Evolutionary conservation across 2,113 vertebrate species (phyloP).

Genomic region (Psettodes erumei): DNA sequence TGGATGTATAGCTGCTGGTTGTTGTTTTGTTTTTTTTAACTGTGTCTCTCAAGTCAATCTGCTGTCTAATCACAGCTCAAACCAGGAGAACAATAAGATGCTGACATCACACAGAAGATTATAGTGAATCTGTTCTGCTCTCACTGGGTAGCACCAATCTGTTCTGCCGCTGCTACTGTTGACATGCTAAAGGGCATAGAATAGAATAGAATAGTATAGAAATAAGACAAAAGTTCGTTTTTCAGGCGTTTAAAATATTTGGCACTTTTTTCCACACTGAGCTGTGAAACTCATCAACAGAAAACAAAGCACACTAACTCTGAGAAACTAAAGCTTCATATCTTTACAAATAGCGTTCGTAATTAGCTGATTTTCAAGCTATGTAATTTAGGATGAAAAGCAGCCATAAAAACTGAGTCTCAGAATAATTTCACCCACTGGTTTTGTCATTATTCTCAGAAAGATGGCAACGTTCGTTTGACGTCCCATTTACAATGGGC

Average conservation of each 20-base stretch:
- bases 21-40: conserved; percentile 11
- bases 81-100: conserved; percentile 54
- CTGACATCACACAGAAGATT: conserved; percentile 66
- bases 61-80: conserved; percentile 71
- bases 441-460: conserved; percentile 58
- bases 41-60: conserved; percentile 62
- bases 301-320: conserved; percentile 25
- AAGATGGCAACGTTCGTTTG: conserved; percentile 43
- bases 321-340: conserved; percentile 33
- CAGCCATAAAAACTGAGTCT: conserved; percentile 42
- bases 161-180: conserved; percentile 26
- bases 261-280: neutral
- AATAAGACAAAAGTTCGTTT: conserved; percentile 1
- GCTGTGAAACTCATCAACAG: conserved; percentile 3
- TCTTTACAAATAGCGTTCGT: conserved; percentile 50
- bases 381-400: conserved; percentile 59
- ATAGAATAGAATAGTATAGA: neutral
- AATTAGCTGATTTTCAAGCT: conserved; percentile 39
- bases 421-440: conserved; percentile 47
- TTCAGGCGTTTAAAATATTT: neutral
- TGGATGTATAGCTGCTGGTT: conserved; percentile 30
- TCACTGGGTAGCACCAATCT: conserved; percentile 41
- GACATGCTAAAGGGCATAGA: conserved; percentile 6
- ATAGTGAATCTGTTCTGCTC: conserved; percentile 59
- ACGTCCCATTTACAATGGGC: conserved; percentile 52